phyloP scores from a whole-genome alignment of 2,113 vertebrate species.

The Pseudorectes ferrugineus region DNA sequence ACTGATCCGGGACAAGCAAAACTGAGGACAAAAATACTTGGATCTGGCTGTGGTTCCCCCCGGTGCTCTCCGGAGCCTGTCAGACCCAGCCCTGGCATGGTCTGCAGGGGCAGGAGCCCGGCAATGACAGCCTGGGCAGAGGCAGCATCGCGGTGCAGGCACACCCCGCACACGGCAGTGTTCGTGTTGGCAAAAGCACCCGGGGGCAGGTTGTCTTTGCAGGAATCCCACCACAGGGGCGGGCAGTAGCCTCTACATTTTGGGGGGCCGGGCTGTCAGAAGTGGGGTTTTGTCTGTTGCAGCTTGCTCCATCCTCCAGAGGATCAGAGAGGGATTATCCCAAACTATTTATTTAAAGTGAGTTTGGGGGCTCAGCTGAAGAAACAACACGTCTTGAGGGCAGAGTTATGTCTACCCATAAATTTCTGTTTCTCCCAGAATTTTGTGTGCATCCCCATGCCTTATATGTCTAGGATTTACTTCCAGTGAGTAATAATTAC shows the following conservation, averaged over 20 bases:
- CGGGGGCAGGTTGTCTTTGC: accelerated
- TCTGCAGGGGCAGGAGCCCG: not conserved
- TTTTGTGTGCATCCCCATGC: not conserved
- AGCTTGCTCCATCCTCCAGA: not conserved
- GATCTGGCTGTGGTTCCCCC: not conserved
- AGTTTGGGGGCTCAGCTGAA: not conserved
- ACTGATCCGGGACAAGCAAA: not conserved
- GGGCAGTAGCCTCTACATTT: not conserved
- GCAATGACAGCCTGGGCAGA: not conserved
- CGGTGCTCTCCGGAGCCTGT: accelerated
- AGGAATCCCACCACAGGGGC: not conserved
- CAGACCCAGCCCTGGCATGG: not conserved
- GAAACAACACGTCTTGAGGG: not conserved
- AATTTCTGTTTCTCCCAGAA: not conserved
- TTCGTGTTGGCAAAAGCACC: accelerated
- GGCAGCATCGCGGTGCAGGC: not conserved
- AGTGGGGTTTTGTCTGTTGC: not conserved
- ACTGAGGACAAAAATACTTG: not conserved
- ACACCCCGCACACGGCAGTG: accelerated
- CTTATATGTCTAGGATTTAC: not conserved
- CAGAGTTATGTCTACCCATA: not conserved
- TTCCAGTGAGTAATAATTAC: not conserved
- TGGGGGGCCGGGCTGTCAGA: not conserved
- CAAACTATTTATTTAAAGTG: not conserved
- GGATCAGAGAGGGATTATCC: not conserved